These are phyloP conservation scores for Dinomys branickii DNA, from an alignment of 2,113 vertebrate species.

Conservation along the genomic window DNA sequence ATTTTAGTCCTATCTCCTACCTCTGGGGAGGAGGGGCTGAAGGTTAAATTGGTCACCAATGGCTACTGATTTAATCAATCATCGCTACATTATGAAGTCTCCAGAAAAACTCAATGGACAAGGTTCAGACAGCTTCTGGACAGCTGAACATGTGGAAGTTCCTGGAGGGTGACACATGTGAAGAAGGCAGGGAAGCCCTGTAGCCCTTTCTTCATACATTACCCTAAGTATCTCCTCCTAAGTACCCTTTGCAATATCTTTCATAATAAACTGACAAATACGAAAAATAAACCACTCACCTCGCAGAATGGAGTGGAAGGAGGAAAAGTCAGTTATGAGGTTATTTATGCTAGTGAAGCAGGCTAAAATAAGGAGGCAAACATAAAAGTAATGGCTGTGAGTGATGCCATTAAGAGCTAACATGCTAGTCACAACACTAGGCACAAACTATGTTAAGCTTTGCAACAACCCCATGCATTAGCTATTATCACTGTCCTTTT, in stretches of 20 bases:
- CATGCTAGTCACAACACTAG: not conserved
- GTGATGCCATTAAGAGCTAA: not conserved
- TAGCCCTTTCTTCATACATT: not conserved
- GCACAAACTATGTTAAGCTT: not conserved
- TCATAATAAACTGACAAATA: not conserved
- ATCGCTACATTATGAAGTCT: not conserved
- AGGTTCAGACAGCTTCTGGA: not conserved
- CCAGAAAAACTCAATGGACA: not conserved
- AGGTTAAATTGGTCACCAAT: not conserved
- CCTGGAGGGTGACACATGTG: not conserved
- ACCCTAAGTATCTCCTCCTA: not conserved
- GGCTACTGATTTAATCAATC: not conserved
- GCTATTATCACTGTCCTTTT: not conserved
- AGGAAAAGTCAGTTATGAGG: not conserved
- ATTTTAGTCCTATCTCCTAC: not conserved
- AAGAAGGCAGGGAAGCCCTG: not conserved
- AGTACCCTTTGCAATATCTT: not conserved
- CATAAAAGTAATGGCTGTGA: not conserved
- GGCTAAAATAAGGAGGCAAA: not conserved
- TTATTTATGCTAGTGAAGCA: constrained; percentile 12
- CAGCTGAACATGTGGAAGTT: not conserved
- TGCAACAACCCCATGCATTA: not conserved
- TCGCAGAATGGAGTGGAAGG: not conserved
- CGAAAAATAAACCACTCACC: not conserved
- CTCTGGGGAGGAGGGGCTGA: not conserved